A percentile compares a stretch with the other conserved stretches of the same genome.
Conservation (phyloP, 2,113 vertebrate species). For the Cyprinodon variegatus region DNA sequence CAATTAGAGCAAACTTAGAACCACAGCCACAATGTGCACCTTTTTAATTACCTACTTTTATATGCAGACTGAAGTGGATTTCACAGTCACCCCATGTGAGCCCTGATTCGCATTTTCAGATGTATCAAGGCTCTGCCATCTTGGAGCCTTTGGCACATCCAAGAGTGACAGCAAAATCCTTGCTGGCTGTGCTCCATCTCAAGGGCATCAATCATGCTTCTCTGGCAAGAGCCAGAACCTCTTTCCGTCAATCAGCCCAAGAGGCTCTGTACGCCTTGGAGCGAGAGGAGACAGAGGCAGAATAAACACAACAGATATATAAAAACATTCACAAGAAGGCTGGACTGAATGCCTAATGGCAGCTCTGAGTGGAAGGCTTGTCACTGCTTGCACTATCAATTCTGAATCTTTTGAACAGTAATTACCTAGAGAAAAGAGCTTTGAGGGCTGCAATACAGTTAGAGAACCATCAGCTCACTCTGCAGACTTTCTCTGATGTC, state of each 20-base stretch:
- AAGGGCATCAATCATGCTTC: conserved; percentile 63
- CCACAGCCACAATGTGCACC: conserved; percentile 11
- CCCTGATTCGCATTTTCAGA: conserved; percentile 33
- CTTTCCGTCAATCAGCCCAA: conserved; percentile 61
- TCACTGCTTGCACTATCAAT: conserved; percentile 49
- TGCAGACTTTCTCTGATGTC: neutral
- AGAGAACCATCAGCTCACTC: neutral
- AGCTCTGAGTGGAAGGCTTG: conserved; percentile 52
- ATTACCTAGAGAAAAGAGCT: conserved; percentile 9
- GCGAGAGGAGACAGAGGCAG: conserved; percentile 43
- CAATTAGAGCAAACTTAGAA: conserved; percentile 14
- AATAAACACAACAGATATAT: conserved; percentile 66
- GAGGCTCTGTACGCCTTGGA: conserved; percentile 42
- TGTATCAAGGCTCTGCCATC: conserved; percentile 41
- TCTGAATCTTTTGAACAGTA: conserved; percentile 36
- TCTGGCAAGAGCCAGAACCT: conserved; percentile 58
- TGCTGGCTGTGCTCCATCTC: conserved; percentile 61
- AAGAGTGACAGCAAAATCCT: conserved; percentile 62
- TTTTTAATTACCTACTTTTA: conserved; percentile 14
- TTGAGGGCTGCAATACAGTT: conserved; percentile 1
- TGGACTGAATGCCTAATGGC: conserved; percentile 53
- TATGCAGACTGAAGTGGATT: conserved; percentile 24
- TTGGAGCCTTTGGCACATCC: conserved; percentile 45
- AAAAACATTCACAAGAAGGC: conserved; percentile 57
- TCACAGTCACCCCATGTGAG: conserved; percentile 17